Evolutionary conservation across 1,140 invertebrate genomes (phyloP), one percentile per base, ranked within the genome.

Genomic region (Scaptomyza pallida): DNA sequence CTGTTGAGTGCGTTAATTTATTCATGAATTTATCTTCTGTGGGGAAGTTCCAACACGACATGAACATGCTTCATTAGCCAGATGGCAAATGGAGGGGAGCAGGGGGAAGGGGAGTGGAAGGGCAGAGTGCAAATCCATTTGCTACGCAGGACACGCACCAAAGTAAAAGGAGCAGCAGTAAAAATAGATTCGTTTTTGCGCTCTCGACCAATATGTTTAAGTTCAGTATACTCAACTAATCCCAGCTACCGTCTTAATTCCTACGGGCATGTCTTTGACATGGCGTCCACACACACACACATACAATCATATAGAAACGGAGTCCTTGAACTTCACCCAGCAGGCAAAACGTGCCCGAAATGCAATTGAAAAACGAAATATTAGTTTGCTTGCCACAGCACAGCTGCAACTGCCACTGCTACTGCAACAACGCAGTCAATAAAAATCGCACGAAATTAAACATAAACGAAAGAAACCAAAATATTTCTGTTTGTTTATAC

Each of bases 1-100:
- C 81, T 77, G 81, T 76, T 76, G 77, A 81, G 55, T 65, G 73
- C 48, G 77, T 78, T 86, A 85, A 81, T 85, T 85, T 85, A 85
- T 85, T 86, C 81, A 86, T 85, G 73, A 75, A 77, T 65, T 78
- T 78, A 51, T 4, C n/a, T n/a, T 44, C 51, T 45, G 35, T 17
- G 2, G 26, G 8, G 26, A 6, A 9, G 26, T 30, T 1, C 13
- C 47, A 51, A 30, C 21, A 26, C 37, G 33, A 64, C 16, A 45
- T 40, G 59, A 33, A 19, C 51, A 48, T 13, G 51, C 44, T 44
- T 44, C 61, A 64, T 69, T 69, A 63, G 65, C 43, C 6, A 12
- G 13, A 17, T n/a, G 16, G n/a, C n/a, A n/a, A n/a, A n/a, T n/a
- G n/a, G n/a, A n/a, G n/a, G 13, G 9, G 5, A 23, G 21, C 2